Evolutionary conservation across 2,888 invertebrate species (phyloP).

Genomic region (Leptarthrus brevirostris): DNA sequence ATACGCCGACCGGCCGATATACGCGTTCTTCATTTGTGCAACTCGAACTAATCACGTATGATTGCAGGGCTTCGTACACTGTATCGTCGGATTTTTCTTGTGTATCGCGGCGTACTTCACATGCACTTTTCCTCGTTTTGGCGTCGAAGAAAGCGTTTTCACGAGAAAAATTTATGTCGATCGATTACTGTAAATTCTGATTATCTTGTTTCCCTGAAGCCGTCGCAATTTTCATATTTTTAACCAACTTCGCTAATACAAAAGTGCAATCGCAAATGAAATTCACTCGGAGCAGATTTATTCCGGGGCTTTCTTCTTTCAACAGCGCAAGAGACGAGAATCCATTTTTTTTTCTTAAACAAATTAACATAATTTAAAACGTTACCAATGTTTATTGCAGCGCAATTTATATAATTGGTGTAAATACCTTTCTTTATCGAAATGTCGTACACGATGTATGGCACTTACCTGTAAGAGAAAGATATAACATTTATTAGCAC

Average conservation of each 20-base stretch:
- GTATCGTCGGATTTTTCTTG: background rate
- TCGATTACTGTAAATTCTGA: conserved; percentile 47
- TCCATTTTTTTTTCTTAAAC: background rate
- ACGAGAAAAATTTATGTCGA: conserved; percentile 45
- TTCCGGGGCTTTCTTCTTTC: conserved; percentile 11
- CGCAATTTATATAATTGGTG: conserved; percentile 22
- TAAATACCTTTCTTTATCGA: conserved; percentile 8
- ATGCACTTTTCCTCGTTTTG: conserved; percentile 12
- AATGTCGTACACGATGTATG: background rate
- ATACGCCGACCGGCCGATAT: background rate
- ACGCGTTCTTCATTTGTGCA: background rate
- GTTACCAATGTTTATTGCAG: background rate
- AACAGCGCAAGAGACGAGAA: background rate
- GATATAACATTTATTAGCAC: background rate
- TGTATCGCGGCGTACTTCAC: conserved; percentile 1
- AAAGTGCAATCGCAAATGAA: background rate
- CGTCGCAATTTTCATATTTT: conserved; percentile 38
- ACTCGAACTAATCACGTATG: conserved; percentile 34
- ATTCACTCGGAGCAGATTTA: background rate
- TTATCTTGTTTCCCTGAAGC: conserved; percentile 44
- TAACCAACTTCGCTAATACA: background rate
- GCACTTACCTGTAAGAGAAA: conserved; percentile 34
- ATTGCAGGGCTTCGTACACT: conserved; percentile 41
- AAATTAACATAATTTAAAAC: conserved; percentile 13
- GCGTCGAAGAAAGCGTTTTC: conserved; percentile 42